phyloP scores from a whole-genome alignment of 2,113 vertebrate species.

The Strix uralensis region DNA sequence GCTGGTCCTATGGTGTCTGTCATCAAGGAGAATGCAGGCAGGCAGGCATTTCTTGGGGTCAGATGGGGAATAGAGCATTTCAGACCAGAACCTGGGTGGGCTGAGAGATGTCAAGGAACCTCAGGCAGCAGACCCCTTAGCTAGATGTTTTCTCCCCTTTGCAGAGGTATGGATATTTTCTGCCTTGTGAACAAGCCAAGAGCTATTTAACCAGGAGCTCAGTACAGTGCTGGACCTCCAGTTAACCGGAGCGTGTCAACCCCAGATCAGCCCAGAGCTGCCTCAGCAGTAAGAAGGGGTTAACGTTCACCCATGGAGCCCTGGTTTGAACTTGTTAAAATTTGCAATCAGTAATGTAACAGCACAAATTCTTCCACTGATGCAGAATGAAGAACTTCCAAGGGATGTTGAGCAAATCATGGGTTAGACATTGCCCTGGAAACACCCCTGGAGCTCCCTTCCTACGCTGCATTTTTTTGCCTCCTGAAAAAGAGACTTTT shows the following conservation, averaged over 20 bases:
- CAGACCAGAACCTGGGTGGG: fast-evolving
- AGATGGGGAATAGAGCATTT: not conserved
- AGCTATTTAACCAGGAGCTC: not conserved
- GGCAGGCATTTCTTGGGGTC: not conserved
- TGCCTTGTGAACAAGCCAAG: not conserved
- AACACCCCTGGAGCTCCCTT: not conserved
- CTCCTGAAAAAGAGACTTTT: not conserved
- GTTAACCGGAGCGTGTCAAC: not conserved
- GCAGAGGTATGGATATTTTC: not conserved
- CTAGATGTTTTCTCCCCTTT: not conserved
- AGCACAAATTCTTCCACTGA: not conserved
- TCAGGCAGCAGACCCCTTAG: not conserved
- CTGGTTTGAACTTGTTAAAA: not conserved
- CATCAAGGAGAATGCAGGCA: not conserved
- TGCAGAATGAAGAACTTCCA: not conserved
- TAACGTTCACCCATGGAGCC: not conserved
- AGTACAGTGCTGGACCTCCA: not conserved
- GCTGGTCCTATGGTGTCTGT: not conserved
- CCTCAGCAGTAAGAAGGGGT: not conserved
- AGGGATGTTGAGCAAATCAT: not conserved
- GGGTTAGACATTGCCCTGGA: not conserved
- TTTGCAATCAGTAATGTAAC: not conserved
- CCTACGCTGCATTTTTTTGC: not conserved
- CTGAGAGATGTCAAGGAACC: not conserved
- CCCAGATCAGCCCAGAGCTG: not conserved